A percentile compares a stretch with the other conserved stretches of the same genome.
Conservation (phyloP, 2,797 vertebrate genomes). For the Microctenopoma stevenorrisi region DNA sequence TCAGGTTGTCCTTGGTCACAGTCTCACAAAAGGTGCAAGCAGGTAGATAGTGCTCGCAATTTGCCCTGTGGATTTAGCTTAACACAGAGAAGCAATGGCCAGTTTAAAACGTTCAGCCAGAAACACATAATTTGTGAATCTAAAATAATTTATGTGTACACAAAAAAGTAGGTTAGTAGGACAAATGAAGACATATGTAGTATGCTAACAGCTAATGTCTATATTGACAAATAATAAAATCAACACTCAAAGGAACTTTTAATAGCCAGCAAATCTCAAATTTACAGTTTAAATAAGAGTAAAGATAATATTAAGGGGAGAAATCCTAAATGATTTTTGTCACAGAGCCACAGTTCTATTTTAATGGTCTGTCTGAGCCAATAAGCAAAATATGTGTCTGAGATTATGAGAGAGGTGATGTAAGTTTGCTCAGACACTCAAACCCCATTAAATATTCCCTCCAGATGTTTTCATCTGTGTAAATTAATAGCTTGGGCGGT, state of each 20-base stretch:
- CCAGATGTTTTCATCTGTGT: slow-evolving; percentile 46
- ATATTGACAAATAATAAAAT: slow-evolving; percentile 22
- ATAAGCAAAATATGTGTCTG: slow-evolving; percentile 40
- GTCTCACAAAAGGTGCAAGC: neutral
- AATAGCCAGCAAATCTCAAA: slow-evolving; percentile 1
- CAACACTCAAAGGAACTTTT: slow-evolving; percentile 11
- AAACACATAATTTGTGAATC: neutral
- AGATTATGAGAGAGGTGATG: slow-evolving; percentile 49
- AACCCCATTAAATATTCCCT: slow-evolving; percentile 56
- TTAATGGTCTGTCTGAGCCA: slow-evolving; percentile 34
- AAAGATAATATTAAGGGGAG: neutral
- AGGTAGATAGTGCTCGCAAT: neutral
- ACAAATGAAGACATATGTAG: neutral
- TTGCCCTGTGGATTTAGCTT: slow-evolving; percentile 13
- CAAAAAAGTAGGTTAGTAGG: neutral
- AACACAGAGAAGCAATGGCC: neutral
- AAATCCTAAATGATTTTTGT: slow-evolving; percentile 12
- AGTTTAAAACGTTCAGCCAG: neutral
- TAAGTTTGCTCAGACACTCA: slow-evolving; percentile 41
- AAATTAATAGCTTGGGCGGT: slow-evolving; percentile 51
- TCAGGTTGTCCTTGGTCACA: slow-evolving; percentile 20
- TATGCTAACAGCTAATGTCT: slow-evolving; percentile 21
- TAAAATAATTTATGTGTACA: neutral
- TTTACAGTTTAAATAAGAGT: slow-evolving; percentile 26
- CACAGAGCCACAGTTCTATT: slow-evolving; percentile 27